Evolutionary conservation across 2,113 vertebrate genomes (phyloP), one percentile per base, ranked within the genome.

Genomic region (Crotalus helleri): DNA sequence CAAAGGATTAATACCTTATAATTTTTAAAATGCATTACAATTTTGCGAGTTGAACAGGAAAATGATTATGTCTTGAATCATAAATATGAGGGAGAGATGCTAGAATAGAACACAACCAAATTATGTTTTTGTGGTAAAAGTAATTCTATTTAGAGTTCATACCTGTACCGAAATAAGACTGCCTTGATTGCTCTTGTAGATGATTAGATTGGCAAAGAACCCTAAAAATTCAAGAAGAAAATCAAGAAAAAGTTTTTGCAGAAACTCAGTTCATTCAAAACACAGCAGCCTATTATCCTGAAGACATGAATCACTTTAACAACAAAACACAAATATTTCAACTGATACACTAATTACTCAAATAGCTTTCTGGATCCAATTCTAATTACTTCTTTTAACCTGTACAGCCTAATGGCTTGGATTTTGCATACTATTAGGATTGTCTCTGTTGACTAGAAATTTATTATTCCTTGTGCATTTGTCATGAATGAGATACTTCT

Each of bases 1-100:
- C 29, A 64, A 94, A 85, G 87, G 89, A 93, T 8, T 23, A 23
- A 69, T 96, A 90, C 46, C 85, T 39, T 0, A n/a, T 26, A 64
- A 59, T 88, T 91, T 96, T 57, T 81, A 39, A 58, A 92, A 69
- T 81, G 49, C 85, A 91, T 94, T 11, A 24, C 85, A 59, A 89
- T 57, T 92, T 91, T 5, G 88, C 7, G 51, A 55, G 51, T 12
- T 26, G 33, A n/a, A 51, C 91, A 69, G 59, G 54, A 69, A 85
- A 46, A n/a, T 81, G 54, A n/a, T 94, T 46, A 86, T 24, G 19
- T 64, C 23, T 55, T 6, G 92, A 89, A 55, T 53, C 19, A 89
- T 54, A 94, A 58, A 92, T 90, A 8, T 53, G 89, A 58, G 86
- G 91, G 81, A 86, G n/a, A 89, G 59, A 90, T 86, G 44, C 53